Conservation (phyloP, 2,113 vertebrate species). For the Chloroceryle aenea region DNA sequence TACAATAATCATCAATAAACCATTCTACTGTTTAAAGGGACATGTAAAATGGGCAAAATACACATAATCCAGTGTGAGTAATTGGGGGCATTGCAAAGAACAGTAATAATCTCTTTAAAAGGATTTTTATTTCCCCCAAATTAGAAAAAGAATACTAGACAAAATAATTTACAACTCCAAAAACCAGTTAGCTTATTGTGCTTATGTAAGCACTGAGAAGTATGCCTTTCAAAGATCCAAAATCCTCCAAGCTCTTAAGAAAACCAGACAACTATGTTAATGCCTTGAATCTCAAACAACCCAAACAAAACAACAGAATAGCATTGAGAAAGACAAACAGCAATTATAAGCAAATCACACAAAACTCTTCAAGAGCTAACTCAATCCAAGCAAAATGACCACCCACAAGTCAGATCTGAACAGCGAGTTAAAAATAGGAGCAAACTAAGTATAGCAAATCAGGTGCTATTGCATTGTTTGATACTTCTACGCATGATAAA, state of each 20-base stretch:
- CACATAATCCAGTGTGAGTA: neutral
- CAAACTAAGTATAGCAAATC: neutral
- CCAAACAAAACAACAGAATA: neutral
- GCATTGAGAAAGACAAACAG: neutral
- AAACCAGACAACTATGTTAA: neutral
- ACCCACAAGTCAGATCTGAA: neutral
- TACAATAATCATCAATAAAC: neutral
- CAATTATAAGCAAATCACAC: neutral
- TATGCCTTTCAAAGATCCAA: conserved; percentile 2
- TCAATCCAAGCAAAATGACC: neutral
- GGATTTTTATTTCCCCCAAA: neutral
- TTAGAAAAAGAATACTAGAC: neutral
- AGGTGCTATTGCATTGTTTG: accelerated
- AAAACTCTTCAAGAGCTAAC: neutral
- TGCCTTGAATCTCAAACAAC: neutral
- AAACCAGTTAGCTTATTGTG: neutral
- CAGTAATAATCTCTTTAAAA: neutral
- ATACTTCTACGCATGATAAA: neutral
- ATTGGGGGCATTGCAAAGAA: neutral
- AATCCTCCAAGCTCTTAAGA: neutral
- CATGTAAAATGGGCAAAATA: neutral
- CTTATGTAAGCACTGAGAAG: neutral
- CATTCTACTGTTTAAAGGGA: neutral
- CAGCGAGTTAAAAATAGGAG: neutral
- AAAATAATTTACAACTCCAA: conserved; percentile 16